Base-by-base conservation (phyloP, 2,113 vertebrate genomes). In the Nansenia antarctica region DNA sequence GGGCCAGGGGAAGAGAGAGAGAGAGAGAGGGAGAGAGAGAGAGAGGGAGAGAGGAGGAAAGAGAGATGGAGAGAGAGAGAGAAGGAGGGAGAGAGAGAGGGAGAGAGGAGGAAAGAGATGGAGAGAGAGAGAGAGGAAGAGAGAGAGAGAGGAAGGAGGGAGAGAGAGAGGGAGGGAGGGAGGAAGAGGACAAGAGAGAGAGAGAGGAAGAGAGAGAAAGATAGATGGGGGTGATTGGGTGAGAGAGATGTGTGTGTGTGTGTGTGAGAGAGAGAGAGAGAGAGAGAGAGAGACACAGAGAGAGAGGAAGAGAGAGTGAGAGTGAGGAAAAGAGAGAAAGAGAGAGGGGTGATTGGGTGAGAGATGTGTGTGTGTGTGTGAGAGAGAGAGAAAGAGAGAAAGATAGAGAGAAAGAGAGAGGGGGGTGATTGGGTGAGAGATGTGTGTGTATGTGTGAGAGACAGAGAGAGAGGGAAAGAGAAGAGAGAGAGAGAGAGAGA, bases 1-100 rank as follows among this genome's bases (percentile, higher is more conserved):
- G 78, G 79, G 78, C 76, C 55, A 35, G 53, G 64, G 52, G 65
- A 80, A 53, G 52, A 67, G 55, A 53, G 15, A 73, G 53, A 55
- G 58, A 79, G 30, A 11, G 39, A 3, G 12, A 68, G 72, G 72
- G 65, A 72, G 69, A 42, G 37, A 42, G 37, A 42, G 37, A 12
- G 9, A 14, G 6, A 42, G 37, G 37, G 37, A 42, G 45, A 49
- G 47, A 22, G 47, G 8, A n/a, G n/a, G n/a, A n/a, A n/a, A n/a
- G n/a, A n/a, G n/a, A n/a, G n/a, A n/a, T n/a, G n/a, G n/a, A n/a
- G n/a, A n/a, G 14, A 18, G 47, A 52, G 20, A 52, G 14, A 52
- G 45, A 49, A 45, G 9, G 9, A 62, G 66, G 31, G 52, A 61
- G n/a, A 42, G 45, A 49, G 45, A 49, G 45, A 49, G 45, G 15